Evolutionary conservation across 2,113 vertebrate genomes (phyloP), one percentile per base, ranked within the genome.

Genomic region (Zingel zingel): DNA sequence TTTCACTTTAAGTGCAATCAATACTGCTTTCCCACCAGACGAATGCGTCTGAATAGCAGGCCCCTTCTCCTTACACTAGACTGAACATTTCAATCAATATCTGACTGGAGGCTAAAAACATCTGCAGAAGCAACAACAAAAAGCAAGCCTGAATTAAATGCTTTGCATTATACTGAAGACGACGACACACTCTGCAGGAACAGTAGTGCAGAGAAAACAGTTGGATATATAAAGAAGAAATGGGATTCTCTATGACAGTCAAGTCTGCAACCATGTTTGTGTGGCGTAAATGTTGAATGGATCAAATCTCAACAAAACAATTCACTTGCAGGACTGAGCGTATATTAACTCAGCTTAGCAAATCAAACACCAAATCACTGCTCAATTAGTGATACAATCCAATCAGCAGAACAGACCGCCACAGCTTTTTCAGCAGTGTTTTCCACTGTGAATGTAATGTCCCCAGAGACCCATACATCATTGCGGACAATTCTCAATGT

Each of bases 1-100:
- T 91, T 91, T 92, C 90, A 90, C 89, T 94, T 93, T 94, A 90
- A 91, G 89, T 78, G 85, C 91, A 84, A 95, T 95, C 95, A 91
- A 95, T 95, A 91, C 68, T 63, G 80, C 88, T 87, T 88, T 82
- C 86, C 79, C 67, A 80, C 78, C 63, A 33, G 80, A 75, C 56
- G 58, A 84, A 87, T 18, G 59, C 67, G 84, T 88, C 84, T 90
- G 85, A 91, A 89, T 77, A 81, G 48, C 91, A 72, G 57, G 58
- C 74, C 69, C 59, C 69, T 59, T 64, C 74, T 81, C 76, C 62
- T 65, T 83, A 65, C 74, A 76, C 89, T 50, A 23, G 74, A 51
- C 75, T 63, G 86, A 89, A 89, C 87, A 87, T 86, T 90, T 87
- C 88, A 82, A 93, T 94, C 94, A 77, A 94, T 95, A 91, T 79